These are phyloP conservation scores for Leptodactylus fuscus DNA, from an alignment of 2,113 vertebrate genomes.

Conservation along the genomic window DNA sequence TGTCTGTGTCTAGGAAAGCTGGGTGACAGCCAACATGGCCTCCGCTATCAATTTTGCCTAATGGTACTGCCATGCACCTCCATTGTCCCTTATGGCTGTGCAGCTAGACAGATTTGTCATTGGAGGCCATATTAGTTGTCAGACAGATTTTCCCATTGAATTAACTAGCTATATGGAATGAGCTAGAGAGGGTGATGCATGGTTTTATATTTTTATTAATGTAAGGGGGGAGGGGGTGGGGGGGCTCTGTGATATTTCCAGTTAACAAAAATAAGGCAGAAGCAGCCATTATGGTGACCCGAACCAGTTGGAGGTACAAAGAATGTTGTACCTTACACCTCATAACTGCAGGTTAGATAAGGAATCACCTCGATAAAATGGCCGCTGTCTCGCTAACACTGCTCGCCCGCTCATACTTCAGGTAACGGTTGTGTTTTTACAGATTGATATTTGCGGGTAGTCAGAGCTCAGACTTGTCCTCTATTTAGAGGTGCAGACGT, in stretches of 20 bases:
- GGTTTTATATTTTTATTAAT: neutral
- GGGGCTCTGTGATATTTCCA: neutral
- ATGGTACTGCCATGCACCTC: neutral
- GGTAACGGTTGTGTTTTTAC: slow-evolving; percentile 3
- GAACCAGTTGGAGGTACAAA: neutral
- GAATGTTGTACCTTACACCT: neutral
- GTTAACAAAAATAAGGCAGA: neutral
- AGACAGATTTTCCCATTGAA: no score
- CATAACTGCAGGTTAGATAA: neutral
- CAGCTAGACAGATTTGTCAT: neutral
- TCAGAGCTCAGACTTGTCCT: neutral
- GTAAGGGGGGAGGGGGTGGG: neutral
- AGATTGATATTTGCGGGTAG: neutral
- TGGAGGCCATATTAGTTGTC: neutral
- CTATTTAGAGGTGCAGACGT: neutral
- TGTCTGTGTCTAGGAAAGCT: neutral
- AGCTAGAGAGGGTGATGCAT: neutral
- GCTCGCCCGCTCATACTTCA: neutral
- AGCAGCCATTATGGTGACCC: neutral
- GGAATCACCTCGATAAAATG: neutral
- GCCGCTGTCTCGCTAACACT: neutral
- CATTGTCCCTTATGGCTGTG: neutral
- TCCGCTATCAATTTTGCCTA: neutral
- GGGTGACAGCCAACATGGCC: neutral
- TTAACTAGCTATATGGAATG: neutral